Evolutionary conservation across 2,888 invertebrate species (phyloP).

Genomic region (Epiblema foenella): DNA sequence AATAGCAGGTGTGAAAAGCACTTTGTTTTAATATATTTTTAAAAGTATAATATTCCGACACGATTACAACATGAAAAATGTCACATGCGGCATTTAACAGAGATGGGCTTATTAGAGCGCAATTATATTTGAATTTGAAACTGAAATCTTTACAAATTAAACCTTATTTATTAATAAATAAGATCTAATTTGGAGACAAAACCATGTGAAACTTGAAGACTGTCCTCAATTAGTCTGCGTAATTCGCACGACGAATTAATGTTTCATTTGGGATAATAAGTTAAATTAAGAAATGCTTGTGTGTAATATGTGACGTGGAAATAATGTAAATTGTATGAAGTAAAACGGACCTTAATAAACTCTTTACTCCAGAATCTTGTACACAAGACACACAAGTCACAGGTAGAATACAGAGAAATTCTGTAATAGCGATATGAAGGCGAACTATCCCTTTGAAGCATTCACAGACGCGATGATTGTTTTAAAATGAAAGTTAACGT

Average conservation of each 20-base stretch:
- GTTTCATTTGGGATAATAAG: background rate
- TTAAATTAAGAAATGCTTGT: background rate
- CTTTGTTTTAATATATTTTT: slow-evolving; percentile 7
- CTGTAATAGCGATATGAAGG: too few relatives aligned
- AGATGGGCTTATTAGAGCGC: background rate
- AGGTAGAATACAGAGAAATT: too few relatives aligned
- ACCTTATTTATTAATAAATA: background rate
- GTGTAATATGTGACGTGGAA: background rate
- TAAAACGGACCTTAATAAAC: too few relatives aligned
- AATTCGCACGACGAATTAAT: background rate
- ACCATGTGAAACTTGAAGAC: background rate
- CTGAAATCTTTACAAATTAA: background rate
- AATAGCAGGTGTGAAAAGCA: background rate
- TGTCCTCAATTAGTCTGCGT: background rate
- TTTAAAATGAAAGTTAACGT: too few relatives aligned
- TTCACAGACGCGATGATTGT: too few relatives aligned
- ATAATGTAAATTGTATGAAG: too few relatives aligned
- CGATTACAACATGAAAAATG: background rate
- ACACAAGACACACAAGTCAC: too few relatives aligned
- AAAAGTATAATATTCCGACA: background rate
- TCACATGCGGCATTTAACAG: background rate
- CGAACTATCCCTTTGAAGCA: too few relatives aligned
- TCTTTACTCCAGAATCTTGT: too few relatives aligned
- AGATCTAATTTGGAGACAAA: background rate
- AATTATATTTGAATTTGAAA: slow-evolving; percentile 9